Conservation (phyloP, 2,113 vertebrate genomes). For the Semnornis frantzii region DNA sequence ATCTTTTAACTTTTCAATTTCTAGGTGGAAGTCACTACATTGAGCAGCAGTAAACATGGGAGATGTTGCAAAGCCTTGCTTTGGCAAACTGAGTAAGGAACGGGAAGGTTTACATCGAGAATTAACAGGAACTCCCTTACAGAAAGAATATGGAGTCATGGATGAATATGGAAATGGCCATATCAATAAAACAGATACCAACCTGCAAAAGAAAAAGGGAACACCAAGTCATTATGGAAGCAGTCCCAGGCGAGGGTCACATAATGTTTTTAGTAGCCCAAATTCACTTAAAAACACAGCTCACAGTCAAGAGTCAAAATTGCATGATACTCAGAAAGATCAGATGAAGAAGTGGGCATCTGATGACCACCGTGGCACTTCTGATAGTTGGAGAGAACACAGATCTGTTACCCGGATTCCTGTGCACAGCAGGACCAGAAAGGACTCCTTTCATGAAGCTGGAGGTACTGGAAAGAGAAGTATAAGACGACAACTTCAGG, state of each 20-base stretch:
- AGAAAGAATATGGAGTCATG: slow-evolving; percentile 60
- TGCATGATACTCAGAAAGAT: slow-evolving; percentile 80
- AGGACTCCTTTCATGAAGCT: slow-evolving; percentile 69
- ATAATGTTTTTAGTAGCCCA: slow-evolving; percentile 71
- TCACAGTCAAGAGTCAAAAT: slow-evolving; percentile 73
- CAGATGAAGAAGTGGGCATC: slow-evolving; percentile 76
- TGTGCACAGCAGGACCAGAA: slow-evolving; percentile 71
- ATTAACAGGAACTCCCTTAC: slow-evolving; percentile 69
- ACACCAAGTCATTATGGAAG: slow-evolving; percentile 66
- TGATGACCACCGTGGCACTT: slow-evolving; percentile 72
- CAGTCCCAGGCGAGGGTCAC: slow-evolving; percentile 79
- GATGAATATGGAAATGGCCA: slow-evolving; percentile 76
- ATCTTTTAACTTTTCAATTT: background rate
- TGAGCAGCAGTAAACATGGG: slow-evolving; percentile 80
- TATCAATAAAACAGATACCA: slow-evolving; percentile 76
- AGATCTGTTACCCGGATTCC: slow-evolving; percentile 56
- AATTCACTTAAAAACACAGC: slow-evolving; percentile 74
- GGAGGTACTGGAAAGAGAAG: slow-evolving; percentile 69
- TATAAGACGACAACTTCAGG: slow-evolving; percentile 67
- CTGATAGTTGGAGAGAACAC: slow-evolving; percentile 82
- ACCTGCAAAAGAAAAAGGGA: slow-evolving; percentile 75
- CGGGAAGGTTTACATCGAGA: slow-evolving; percentile 73
- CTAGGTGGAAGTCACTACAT: slow-evolving; percentile 45
- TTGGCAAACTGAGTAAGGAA: slow-evolving; percentile 78
- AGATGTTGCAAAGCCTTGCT: slow-evolving; percentile 79